phyloP scores from a whole-genome alignment of 2,113 vertebrate species.

The Ophthalmolycus amberensis region DNA sequence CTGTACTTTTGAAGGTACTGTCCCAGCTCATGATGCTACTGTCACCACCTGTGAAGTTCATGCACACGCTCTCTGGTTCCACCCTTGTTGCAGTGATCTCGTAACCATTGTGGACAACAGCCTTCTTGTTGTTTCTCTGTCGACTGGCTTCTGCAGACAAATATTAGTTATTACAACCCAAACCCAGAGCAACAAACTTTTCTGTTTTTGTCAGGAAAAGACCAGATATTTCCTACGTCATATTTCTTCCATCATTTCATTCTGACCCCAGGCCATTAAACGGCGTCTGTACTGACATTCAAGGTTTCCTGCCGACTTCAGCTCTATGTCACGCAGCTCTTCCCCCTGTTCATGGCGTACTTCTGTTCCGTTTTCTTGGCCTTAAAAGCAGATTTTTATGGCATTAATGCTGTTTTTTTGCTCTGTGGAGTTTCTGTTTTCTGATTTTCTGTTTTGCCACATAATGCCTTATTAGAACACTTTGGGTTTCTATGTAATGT shows the following conservation, averaged over 20 bases:
- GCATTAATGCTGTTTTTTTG: conserved; percentile 52
- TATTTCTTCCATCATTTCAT: not conserved
- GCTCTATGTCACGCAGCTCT: conserved; percentile 8
- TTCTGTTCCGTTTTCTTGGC: conserved; percentile 60
- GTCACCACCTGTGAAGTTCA: conserved; percentile 39
- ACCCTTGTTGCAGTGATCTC: conserved; percentile 7
- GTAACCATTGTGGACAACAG: not conserved
- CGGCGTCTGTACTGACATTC: conserved; percentile 19
- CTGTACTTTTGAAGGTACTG: conserved; percentile 50
- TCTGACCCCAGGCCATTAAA: not conserved
- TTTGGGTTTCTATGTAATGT: conserved; percentile 69
- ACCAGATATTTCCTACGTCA: not conserved
- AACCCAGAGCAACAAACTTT: conserved; percentile 28
- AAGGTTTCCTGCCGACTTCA: conserved; percentile 9
- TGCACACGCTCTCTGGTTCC: conserved; percentile 15
- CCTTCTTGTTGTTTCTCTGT: conserved; percentile 19
- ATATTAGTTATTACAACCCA: conserved; percentile 12
- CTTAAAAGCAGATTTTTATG: conserved; percentile 65
- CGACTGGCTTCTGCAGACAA: conserved; percentile 31
- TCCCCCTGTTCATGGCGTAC: not conserved
- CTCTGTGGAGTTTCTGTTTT: conserved; percentile 42
- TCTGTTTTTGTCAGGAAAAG: conserved; percentile 9
- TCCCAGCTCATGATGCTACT: conserved; percentile 54
- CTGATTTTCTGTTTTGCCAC: conserved; percentile 67
- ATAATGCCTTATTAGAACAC: conserved; percentile 81